Evolutionary conservation across 2,888 invertebrate genomes (phyloP), one percentile per base, ranked within the genome.

Genomic region (Phaonia tiefii): DNA sequence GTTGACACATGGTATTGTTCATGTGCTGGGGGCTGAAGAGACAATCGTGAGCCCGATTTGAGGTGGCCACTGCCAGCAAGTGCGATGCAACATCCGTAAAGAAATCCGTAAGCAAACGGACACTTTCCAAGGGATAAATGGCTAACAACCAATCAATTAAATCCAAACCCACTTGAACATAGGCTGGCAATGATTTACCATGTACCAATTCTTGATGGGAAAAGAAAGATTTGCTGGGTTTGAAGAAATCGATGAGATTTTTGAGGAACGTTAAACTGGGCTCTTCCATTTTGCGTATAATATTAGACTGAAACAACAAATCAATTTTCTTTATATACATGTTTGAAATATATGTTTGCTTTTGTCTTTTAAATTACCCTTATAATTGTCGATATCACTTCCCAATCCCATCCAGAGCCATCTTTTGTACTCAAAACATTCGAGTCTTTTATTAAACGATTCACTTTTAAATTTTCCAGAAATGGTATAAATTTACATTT

Each of bases 331-430:
- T 44, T 8, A 44, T 44, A 3, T 56, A n/a, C 8, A 31, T 31
- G 31, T 31, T 31, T 31, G 3, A 31, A 31, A 49, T 15, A 54
- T 54, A 13, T 22, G 20, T 54, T 54, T 54, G 8, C 25, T 25
- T 54, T 22, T 54, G 25, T 54, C 86, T 86, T n/a, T n/a, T n/a
- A n/a, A n/a, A n/a, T n/a, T 91, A 95, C 96, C 93, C 95, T 95
- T 31, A 97, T 91, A 86, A 97, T 93, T 51, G 96, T 94, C 81
- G 95, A 93, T 81, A 98, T 95, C n/a, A 97, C 93, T 86, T 96
- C 95, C 98, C 98, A 98, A 89, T 98, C 95, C 98, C 98, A 98
- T 0, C 94, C 93, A 77, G 93, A 93, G 3, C 95, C 95, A 86
- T 97, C 97, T 85, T 96, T 95, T 77, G 94, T 93, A 74, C 93